Conservation (phyloP, 2,113 vertebrate species). For the Lepisosteus oculatus region DNA sequence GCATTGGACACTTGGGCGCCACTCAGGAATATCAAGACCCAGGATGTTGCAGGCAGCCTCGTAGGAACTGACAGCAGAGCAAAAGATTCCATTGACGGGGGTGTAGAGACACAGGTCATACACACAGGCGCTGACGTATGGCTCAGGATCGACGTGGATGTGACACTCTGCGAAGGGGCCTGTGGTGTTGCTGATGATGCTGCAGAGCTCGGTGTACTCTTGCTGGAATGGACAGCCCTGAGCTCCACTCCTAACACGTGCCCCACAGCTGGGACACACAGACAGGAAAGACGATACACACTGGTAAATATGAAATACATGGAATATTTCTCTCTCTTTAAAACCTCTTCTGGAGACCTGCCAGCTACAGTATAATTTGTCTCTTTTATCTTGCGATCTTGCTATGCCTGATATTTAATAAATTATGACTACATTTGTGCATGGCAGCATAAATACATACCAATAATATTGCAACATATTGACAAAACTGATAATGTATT, state of each 20-base stretch:
- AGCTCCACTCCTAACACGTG: conserved; percentile 9
- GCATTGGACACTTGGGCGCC: conserved; percentile 40
- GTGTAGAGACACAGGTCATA: conserved; percentile 52
- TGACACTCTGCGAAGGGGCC: conserved; percentile 48
- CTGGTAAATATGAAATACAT: too few species aligned
- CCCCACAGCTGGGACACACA: conserved; percentile 33
- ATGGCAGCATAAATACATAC: too few species aligned
- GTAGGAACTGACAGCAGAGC: conserved; percentile 45
- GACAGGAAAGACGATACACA: background rate
- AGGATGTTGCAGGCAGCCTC: conserved; percentile 36
- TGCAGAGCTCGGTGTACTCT: conserved; percentile 46
- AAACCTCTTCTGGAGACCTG: too few species aligned
- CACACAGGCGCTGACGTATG: conserved; percentile 24
- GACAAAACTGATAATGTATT: too few species aligned
- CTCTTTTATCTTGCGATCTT: too few species aligned
- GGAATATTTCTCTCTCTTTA: too few species aligned
- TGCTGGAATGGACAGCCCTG: conserved; percentile 21
- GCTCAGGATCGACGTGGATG: conserved; percentile 25
- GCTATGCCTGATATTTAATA: too few species aligned
- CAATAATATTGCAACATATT: too few species aligned
- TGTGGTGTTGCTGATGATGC: conserved; percentile 42
- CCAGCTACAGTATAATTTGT: too few species aligned
- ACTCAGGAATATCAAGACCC: conserved; percentile 33
- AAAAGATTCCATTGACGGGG: conserved; percentile 41
- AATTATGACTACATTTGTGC: too few species aligned